Base-by-base conservation (phyloP, 2,888 invertebrate species). In the Erynnis tages region DNA sequence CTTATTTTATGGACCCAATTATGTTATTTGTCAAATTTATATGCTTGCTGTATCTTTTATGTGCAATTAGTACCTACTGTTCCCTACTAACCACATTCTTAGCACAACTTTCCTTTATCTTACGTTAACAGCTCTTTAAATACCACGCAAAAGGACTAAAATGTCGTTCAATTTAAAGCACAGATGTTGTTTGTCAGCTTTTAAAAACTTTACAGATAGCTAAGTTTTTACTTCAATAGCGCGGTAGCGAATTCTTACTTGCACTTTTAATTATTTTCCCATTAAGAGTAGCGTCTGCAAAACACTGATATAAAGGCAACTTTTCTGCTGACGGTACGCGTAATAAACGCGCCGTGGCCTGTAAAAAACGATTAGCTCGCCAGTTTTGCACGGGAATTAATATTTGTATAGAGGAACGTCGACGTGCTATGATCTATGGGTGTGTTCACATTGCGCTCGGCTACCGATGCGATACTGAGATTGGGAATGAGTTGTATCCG, bases 401-500 rank as follows among this genome's bases (percentile, higher is more conserved):
- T 86, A 82, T 86, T 86, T 86, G 83, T 82, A 81, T 76, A 81
- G 76, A 76, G 65, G 77, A 79, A 72, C 83, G 79, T 79, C 82
- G 76, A 62, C 71, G 67, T 68, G 63, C 59, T 58, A 58, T 57
- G 72, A 74, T 72, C 72, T 40, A 14, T 19, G 40, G 48, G 7
- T 23, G 23, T 7, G 40, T 14, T 48, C 30, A 48, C 30, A 35
- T n/a, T 29, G 6, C 2, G n/a, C 21, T 14, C 5, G 0, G 10
- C 6, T 21, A 44, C 30, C 30, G 21, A 19, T 5, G 17, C 17
- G 8, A 4, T 34, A 6, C 8, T 8, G 16, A 4, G 1, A 5
- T 32, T 32, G 11, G 7, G n/a, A n/a, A n/a, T n/a, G n/a, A n/a
- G n/a, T n/a, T n/a, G n/a, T n/a, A n/a, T n/a, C n/a, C n/a, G n/a